A percentile compares a stretch with the other conserved stretches of the same genome.
These are phyloP conservation scores for human (Homo sapiens) DNA, from an alignment of 2,113 vertebrate genomes.

Conservation along the genomic window DNA sequence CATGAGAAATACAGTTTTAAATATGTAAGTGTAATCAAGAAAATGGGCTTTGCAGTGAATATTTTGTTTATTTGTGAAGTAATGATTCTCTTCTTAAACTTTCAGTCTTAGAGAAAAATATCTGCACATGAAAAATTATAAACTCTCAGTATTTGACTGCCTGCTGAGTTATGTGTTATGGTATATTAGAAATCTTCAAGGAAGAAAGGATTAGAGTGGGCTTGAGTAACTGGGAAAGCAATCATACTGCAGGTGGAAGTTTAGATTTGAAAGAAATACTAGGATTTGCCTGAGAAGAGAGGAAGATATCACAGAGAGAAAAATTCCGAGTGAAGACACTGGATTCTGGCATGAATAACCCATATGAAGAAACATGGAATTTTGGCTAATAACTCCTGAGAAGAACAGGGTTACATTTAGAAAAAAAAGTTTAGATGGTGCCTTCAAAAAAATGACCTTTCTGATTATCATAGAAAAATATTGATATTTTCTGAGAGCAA, in stretches of 20 bases:
- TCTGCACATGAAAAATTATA: background rate
- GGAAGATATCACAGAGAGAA: background rate
- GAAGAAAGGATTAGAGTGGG: background rate
- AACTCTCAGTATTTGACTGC: background rate
- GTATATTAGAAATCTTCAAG: background rate
- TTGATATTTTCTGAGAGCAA: background rate
- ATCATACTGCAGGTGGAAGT: background rate
- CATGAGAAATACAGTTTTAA: background rate
- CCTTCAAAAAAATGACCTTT: background rate
- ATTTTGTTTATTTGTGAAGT: background rate
- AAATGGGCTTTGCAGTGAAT: background rate
- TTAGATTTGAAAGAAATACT: background rate
- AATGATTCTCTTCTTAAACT: background rate
- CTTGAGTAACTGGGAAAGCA: background rate
- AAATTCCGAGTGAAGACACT: background rate
- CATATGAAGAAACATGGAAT: background rate
- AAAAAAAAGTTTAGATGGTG: background rate
- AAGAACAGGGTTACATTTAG: background rate
- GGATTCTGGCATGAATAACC: background rate
- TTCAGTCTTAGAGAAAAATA: background rate
- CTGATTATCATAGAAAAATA: background rate
- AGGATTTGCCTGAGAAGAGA: background rate
- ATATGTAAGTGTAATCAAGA: background rate
- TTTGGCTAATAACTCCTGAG: background rate
- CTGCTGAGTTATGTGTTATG: background rate